These are phyloP conservation scores for Macrotis lagotis DNA, from an alignment of 2,113 vertebrate species.

Conservation along the genomic window DNA sequence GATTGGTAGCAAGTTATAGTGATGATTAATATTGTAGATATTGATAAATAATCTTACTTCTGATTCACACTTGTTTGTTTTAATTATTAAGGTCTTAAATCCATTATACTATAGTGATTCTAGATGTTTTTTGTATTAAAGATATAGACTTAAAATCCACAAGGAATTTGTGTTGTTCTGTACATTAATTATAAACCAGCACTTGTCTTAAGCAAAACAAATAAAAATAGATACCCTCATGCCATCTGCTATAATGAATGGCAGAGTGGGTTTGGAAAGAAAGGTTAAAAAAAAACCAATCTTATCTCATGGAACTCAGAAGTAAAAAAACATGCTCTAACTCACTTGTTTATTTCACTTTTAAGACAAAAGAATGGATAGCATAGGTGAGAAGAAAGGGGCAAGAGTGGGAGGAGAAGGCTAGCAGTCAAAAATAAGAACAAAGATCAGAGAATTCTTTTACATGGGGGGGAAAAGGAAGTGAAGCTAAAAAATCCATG, in stretches of 20 bases:
- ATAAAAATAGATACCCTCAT: background rate
- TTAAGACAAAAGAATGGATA: background rate
- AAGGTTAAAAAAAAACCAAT: background rate
- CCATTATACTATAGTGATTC: background rate
- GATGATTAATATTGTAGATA: conserved; percentile 5
- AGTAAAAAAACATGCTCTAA: background rate
- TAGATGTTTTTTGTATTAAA: background rate
- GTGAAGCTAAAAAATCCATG: background rate
- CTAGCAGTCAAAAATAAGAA: background rate
- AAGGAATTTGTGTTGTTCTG: background rate
- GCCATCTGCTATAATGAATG: background rate
- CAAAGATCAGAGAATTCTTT: background rate
- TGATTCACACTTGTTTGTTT: conserved; percentile 1
- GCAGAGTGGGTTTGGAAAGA: background rate
- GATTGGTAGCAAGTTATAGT: background rate
- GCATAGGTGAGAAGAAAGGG: background rate
- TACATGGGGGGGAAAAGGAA: background rate
- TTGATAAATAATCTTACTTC: conserved; percentile 21
- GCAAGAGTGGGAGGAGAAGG: background rate
- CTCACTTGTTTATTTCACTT: background rate
- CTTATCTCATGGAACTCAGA: background rate
- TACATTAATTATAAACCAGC: background rate
- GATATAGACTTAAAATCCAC: background rate
- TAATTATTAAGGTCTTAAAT: conserved; percentile 9
- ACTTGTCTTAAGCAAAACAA: background rate